Evolutionary conservation across 2,113 vertebrate species (phyloP), one percentile per base, ranked within the genome.

Genomic region (Rutilus rutilus): DNA sequence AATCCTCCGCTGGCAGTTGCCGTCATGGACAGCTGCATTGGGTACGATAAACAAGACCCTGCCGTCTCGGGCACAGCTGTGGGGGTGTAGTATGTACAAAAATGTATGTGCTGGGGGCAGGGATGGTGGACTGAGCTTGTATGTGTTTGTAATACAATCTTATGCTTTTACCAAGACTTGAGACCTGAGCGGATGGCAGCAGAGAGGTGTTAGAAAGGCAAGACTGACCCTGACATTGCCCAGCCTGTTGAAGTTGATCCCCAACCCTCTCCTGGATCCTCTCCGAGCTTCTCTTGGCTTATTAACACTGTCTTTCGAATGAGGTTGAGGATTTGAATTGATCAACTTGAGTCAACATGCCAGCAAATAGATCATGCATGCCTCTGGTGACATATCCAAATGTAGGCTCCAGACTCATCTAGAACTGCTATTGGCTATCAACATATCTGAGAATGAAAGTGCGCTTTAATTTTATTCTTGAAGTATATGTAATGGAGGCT

Each of bases 31-130:
- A 92, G 92, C 89, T 92, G 92, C 89, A 88, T n/a, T 0, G 84
- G 90, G 86, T 88, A 71, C 85, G 86, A 91, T 93, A 90, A 92
- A 93, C 87, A 74, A 85, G 77, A 86, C 81, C 90, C 87, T 82
- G 90, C 91, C 87, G 90, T 86, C 89, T 45, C 75, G 87, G 89
- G 86, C 91, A 91, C 83, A 89, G 90, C 87, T 88, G 88, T 93
- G 92, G 84, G 57, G 84, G 65, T 86, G 75, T 86, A 83, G 84
- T 76, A 76, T 90, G 85, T 86, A 86, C 84, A 85, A 52, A 77
- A 54, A 83, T 76, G 65, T 82, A 79, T 65, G 79, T 79, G 75
- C 69, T 64, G 74, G 73, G 80, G 76, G 81, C 45, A 8, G 78
- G 78, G 87, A 86, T 1, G 77, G 79, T 80, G 19, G 33, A 30